Percentiles rank a stretch among this genome's conserved stretches.
These are phyloP conservation scores for Gymnocypris eckloni DNA, from an alignment of 2,797 vertebrate genomes.

Conservation along the genomic window DNA sequence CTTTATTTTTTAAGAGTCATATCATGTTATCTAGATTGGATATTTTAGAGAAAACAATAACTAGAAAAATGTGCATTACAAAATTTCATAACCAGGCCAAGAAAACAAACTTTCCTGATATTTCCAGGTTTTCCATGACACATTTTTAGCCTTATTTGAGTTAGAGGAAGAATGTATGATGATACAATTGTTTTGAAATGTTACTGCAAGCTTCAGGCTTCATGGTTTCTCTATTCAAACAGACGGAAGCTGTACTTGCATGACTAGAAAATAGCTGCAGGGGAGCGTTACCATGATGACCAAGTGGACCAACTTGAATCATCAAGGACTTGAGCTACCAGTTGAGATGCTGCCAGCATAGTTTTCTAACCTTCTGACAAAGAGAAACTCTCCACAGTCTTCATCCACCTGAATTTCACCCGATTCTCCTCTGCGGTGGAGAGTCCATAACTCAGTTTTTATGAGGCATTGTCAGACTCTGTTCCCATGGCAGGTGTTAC, in stretches of 20 bases:
- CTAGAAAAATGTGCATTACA: background rate
- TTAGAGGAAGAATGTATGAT: background rate
- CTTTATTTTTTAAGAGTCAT: no score
- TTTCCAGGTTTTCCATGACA: background rate
- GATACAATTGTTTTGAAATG: background rate
- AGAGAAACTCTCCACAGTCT: background rate
- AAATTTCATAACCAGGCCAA: background rate
- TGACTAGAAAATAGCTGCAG: conserved; percentile 7
- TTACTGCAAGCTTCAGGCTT: background rate
- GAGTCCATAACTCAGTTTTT: conserved; percentile 59
- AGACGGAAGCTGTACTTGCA: background rate
- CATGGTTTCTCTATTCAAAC: conserved; percentile 9
- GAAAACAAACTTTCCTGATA: background rate
- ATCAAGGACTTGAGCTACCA: conserved; percentile 11
- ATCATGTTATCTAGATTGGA: background rate
- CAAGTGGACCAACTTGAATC: conserved; percentile 16
- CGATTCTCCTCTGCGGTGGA: background rate
- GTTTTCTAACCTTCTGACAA: background rate
- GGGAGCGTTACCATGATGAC: conserved; percentile 1
- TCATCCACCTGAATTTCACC: background rate
- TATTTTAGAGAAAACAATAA: background rate
- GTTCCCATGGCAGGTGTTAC: conserved; percentile 58
- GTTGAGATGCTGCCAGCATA: conserved; percentile 8
- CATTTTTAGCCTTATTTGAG: background rate
- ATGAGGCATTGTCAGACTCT: conserved; percentile 57